Conservation (phyloP, 2,888 invertebrate species). For the Lordiphosa fenestrarum region DNA sequence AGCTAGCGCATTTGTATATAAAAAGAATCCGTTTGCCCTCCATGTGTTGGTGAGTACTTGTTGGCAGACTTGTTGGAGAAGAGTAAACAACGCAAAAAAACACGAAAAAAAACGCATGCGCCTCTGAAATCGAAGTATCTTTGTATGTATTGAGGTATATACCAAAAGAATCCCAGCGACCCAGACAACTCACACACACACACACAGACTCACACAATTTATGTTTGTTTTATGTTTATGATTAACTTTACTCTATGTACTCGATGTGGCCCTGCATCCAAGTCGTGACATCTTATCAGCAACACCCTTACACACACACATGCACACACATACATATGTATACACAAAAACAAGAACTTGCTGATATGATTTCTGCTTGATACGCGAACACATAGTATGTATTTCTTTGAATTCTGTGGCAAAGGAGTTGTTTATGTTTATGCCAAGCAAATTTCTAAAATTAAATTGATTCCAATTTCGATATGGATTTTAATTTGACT, state of each 20-base stretch:
- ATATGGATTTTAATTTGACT: too few relatives aligned
- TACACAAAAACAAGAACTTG: constrained; percentile 1
- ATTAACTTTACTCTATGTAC: constrained; percentile 18
- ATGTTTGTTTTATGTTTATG: constrained; percentile 41
- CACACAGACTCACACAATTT: constrained; percentile 16
- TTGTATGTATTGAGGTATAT: constrained; percentile 4
- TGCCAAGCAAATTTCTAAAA: too few relatives aligned
- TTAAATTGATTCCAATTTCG: too few relatives aligned
- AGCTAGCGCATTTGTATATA: constrained; percentile 22
- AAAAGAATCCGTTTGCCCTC: constrained; percentile 20
- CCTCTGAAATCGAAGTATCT: constrained; percentile 24
- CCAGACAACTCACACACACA: constrained; percentile 41
- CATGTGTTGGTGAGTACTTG: constrained; percentile 43
- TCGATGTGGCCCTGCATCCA: constrained; percentile 21
- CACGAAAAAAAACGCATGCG: constrained; percentile 53
- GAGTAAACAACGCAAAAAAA: constrained; percentile 39
- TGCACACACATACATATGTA: constrained; percentile 1
- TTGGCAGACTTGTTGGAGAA: constrained; percentile 49
- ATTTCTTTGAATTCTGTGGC: neutral
- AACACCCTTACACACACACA: constrained; percentile 27
- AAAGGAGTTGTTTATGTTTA: too few relatives aligned
- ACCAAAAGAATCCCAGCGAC: constrained; percentile 38
- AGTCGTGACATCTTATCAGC: constrained; percentile 49
- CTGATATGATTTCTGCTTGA: constrained; percentile 48
- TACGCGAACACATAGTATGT: neutral